phyloP scores from a whole-genome alignment of 2,888 invertebrate species.

The Ectemnius continuus region DNA sequence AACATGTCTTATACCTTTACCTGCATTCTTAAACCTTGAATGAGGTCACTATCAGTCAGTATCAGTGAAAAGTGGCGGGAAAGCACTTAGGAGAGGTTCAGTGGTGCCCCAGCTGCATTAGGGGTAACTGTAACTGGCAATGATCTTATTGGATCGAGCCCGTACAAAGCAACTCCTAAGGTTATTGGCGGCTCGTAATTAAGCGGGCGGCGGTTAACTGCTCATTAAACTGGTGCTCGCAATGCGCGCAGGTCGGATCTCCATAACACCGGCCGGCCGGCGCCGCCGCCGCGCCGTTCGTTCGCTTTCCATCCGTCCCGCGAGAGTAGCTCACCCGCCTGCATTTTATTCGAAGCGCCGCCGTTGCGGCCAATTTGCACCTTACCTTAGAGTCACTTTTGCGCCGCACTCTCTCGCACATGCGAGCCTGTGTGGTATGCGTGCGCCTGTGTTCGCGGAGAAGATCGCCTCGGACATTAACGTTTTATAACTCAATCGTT shows the following conservation, averaged over 20 bases:
- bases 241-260: constrained; percentile 39
- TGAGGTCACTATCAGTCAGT: background rate
- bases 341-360: constrained; percentile 28
- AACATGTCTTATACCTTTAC: background rate
- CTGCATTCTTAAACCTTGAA: background rate
- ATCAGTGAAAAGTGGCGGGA: constrained; percentile 15
- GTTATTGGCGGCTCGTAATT: constrained; percentile 62
- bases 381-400: background rate
- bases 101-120: background rate
- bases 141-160: background rate
- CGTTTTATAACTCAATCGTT: constrained; percentile 44
- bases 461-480: constrained; percentile 15
- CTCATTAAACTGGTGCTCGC: constrained; percentile 60
- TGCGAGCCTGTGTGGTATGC: background rate
- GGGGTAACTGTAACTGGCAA: constrained; percentile 21
- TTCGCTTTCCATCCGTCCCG: constrained; percentile 9
- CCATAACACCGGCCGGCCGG: constrained; percentile 33
- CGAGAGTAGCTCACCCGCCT: background rate
- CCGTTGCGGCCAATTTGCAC: constrained; percentile 35
- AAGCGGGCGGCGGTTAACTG: constrained; percentile 60
- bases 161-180: constrained; percentile 37
- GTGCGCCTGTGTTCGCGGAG: background rate
- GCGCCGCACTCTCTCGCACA: too few species aligned
- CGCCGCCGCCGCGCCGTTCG: constrained; percentile 41
- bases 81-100: background rate